Conservation (phyloP, 92 coral and sea anemone species). For the Umimayanthus chanpuru region DNA sequence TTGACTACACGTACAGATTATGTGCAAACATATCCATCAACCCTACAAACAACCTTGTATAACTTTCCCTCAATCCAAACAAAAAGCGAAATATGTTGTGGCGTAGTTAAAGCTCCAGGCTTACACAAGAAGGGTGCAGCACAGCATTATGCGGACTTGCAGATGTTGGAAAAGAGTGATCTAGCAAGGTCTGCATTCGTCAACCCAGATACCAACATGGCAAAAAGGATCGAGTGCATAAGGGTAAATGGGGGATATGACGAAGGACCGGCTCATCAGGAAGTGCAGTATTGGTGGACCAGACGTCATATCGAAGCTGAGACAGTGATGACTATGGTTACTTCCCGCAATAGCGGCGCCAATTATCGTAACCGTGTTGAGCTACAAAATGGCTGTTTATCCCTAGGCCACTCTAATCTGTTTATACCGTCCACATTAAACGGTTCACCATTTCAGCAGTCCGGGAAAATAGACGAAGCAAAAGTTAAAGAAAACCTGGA, state of each 20-base stretch:
- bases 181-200: constrained; percentile 50
- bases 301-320: constrained; percentile 44
- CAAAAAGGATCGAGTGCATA: constrained; percentile 66
- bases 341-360: constrained; percentile 66
- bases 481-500: constrained; percentile 58
- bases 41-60: constrained; percentile 72
- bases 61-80: constrained; percentile 66
- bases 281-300: constrained; percentile 74
- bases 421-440: constrained; percentile 78
- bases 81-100: constrained; percentile 69
- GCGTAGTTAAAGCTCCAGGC: constrained; percentile 69
- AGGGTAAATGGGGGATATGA: constrained; percentile 67
- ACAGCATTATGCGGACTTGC: constrained; percentile 67
- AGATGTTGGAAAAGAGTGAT: constrained; percentile 51
- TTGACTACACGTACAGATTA: constrained; percentile 70
- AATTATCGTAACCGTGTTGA: constrained; percentile 69
- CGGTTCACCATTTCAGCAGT: constrained; percentile 52
- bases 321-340: constrained; percentile 43
- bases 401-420: constrained; percentile 66
- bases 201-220: constrained; percentile 50
- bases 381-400: constrained; percentile 72
- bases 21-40: constrained; percentile 67
- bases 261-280: constrained; percentile 67
- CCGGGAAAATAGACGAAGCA: constrained; percentile 55
- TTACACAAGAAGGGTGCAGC: constrained; percentile 59